phyloP scores from a whole-genome alignment of 64 coral and sea anemone genomes.

The Dendrophyllia cribrosa region DNA sequence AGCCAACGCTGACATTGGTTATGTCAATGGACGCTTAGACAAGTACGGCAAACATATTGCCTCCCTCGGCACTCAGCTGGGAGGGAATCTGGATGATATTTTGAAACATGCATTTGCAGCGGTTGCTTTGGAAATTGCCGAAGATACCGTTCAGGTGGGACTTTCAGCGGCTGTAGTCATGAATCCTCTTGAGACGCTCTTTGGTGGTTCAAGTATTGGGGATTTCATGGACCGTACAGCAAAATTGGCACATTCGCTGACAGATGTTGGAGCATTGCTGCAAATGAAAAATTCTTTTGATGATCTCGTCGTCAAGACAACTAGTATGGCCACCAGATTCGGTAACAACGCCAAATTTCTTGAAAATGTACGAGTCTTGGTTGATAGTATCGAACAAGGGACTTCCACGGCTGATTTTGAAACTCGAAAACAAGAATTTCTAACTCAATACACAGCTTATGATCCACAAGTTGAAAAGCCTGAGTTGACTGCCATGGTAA shows the following conservation, averaged over 20 bases:
- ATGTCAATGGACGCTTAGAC: not conserved
- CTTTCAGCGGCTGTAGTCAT: not conserved
- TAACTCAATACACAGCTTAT: not conserved
- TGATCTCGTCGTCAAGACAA: not conserved
- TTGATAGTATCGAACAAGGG: not conserved
- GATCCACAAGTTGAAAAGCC: conserved; percentile 17
- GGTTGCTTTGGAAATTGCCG: conserved; percentile 21
- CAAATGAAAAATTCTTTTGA: not conserved
- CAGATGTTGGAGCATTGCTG: not conserved
- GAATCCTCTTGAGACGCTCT: conserved; percentile 36
- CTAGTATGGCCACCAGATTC: not conserved
- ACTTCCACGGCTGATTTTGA: not conserved
- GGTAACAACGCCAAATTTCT: not conserved
- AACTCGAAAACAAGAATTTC: conserved; percentile 5
- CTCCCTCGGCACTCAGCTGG: not conserved
- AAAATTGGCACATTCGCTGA: conserved; percentile 5
- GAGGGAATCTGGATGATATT: not conserved
- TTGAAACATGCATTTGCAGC: not conserved
- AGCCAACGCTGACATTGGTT: not conserved
- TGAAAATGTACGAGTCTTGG: not conserved
- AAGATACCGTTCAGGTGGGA: not conserved
- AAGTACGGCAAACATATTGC: not conserved
- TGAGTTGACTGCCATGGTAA: not conserved
- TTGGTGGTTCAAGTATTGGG: not conserved
- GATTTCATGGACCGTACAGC: conserved; percentile 25